Evolutionary conservation across 2,113 vertebrate species (phyloP).

Genomic region (Petrocephalus microphthalmus): DNA sequence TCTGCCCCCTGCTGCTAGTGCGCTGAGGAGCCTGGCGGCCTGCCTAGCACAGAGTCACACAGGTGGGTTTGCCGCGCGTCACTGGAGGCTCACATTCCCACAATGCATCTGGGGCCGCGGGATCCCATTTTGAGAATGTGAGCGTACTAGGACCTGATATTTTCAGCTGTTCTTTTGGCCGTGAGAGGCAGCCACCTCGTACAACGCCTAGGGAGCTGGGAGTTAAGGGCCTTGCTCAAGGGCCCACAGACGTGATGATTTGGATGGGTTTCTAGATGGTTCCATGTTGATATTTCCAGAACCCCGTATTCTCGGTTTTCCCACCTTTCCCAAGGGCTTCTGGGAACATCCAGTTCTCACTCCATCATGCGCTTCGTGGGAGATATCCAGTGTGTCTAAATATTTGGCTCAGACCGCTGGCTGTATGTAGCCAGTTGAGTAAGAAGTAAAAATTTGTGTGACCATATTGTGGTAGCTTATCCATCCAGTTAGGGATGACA

Average conservation of each 20-base stretch:
- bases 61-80: conserved; percentile 31
- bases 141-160: no score
- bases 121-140: not conserved
- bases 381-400: not conserved
- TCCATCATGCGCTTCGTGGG: not conserved
- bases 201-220: no score
- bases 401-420: not conserved
- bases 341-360: not conserved
- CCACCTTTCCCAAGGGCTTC: not conserved
- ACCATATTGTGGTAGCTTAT: not conserved
- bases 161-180: no score
- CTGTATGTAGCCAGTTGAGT: not conserved
- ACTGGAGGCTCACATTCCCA: not conserved
- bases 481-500: not conserved
- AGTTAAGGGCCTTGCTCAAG: no score
- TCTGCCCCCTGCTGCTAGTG: conserved; percentile 29
- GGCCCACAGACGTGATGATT: no score
- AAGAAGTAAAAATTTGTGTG: not conserved
- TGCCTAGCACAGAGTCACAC: conserved; percentile 37
- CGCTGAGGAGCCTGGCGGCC: conserved; percentile 26
- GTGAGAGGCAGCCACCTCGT: no score
- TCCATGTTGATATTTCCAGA: not conserved
- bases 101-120: not conserved
- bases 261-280: not conserved
- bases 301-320: not conserved